A percentile compares a stretch with the other conserved stretches of the same genome.
phyloP scores from a whole-genome alignment of 2,888 invertebrate genomes.

The Hylaea fasciaria region DNA sequence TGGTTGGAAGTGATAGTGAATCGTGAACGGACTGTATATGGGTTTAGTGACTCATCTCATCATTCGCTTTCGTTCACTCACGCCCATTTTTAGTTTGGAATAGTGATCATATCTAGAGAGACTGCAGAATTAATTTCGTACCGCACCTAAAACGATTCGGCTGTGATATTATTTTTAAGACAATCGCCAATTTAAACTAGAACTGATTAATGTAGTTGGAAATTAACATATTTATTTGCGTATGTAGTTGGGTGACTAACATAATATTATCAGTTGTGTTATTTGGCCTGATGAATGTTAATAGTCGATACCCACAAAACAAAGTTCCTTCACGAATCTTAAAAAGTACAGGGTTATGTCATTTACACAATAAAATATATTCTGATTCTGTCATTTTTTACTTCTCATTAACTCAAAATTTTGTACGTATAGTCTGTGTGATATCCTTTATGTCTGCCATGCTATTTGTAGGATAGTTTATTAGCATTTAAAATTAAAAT shows the following conservation, averaged over 20 bases:
- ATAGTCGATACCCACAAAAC: slow-evolving; percentile 3
- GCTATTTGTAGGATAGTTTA: slow-evolving; percentile 9
- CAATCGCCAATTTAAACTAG: slow-evolving; percentile 51
- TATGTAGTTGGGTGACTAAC: slow-evolving; percentile 53
- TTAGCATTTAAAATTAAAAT: slow-evolving; percentile 7
- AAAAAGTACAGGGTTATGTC: slow-evolving; percentile 17
- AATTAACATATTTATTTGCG: slow-evolving; percentile 53
- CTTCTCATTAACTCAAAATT: neutral
- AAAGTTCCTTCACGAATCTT: slow-evolving; percentile 18
- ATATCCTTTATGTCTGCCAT: neutral
- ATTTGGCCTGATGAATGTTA: slow-evolving; percentile 1
- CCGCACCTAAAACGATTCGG: slow-evolving; percentile 62
- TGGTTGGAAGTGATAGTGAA: slow-evolving; percentile 46
- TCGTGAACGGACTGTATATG: slow-evolving; percentile 45
- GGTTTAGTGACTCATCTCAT: slow-evolving; percentile 54
- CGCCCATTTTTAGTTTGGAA: slow-evolving; percentile 51
- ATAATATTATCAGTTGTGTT: slow-evolving; percentile 13
- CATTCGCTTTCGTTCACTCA: slow-evolving; percentile 57
- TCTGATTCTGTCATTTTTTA: too few relatives aligned
- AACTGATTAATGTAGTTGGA: slow-evolving; percentile 50
- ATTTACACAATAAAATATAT: too few relatives aligned
- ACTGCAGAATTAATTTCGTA: slow-evolving; percentile 61
- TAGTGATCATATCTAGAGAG: slow-evolving; percentile 56
- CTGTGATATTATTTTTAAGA: slow-evolving; percentile 81
- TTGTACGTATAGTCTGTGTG: neutral